Evolutionary conservation across 2,113 vertebrate genomes (phyloP), one percentile per base, ranked within the genome.

Genomic region (Chaetodon auriga): DNA sequence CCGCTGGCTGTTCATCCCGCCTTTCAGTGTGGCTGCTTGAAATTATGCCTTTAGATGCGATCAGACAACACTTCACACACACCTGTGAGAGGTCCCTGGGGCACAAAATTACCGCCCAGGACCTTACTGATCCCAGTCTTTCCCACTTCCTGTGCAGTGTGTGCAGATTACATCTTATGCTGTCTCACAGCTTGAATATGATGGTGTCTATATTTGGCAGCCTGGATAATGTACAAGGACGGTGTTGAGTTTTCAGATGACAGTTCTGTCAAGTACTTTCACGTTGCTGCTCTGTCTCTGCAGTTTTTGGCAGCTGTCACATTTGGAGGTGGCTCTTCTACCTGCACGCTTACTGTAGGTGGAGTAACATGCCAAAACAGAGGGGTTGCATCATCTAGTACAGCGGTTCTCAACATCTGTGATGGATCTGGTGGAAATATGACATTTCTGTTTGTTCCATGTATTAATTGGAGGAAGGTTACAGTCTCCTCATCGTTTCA

Each of bases 191-290:
- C 23, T 21, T 36, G n/a, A 35, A 77, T 45, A 46, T 48, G 57
- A 74, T 38, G 51, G 19, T n/a, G 9, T 68, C 57, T 57, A 63
- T 71, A 64, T 77, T 41, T 80, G 8, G 14, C 60, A 54, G 69
- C 16, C 6, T 25, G 13, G 6, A 18, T 46, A 18, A 64, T 38
- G 5, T 18, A 16, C 48, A 66, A n/a, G 41, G 43, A 55, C 64
- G 18, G 43, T 25, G 66, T 11, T 71, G 45, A 35, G 16, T 41
- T 60, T 65, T 75, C 43, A 75, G 54, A 9, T 19, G 84, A n/a
- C 78, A 75, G 41, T 9, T 43, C 68, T 72, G 78, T 75, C 35
- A 78, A 41, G 65, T 15, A 53, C 43, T 36, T 30, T 1, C 18
- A 63, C 54, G 48, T 12, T 60, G 15, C 53, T 41, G 65, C 7